Base-by-base conservation (phyloP, 2,888 invertebrate species). In the Mesoligia furuncula region DNA sequence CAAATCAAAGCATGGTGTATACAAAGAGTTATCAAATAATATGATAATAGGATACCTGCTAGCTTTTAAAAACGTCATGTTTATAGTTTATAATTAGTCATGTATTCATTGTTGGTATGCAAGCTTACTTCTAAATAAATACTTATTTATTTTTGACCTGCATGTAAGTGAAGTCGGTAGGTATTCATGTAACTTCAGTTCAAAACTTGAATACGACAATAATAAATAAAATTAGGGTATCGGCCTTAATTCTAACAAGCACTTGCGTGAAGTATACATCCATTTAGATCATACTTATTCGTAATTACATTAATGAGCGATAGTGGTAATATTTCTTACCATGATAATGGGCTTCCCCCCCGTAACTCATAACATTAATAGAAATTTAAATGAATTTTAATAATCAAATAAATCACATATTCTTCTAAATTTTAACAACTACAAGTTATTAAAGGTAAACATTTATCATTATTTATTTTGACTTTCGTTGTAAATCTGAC, bases 391-490 rank as follows among this genome's bases (percentile, higher is more conserved):
- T 66, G 48, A 1, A 36, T 36, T 36, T 5, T 36, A 36, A 36
- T 36, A 36, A 36, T 61, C 51, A 45, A 67, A 9, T 54, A 2
- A 20, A 61, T 24, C 51, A 81, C 81, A 70, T 80, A 45, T 13
- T 80, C 51, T 24, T 59, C 2, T 1, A 75, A 11, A 75, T 45
- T 39, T 2, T 69, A 65, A n/a, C 9, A 67, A 27, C 8, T 80
- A 57, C 27, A 57, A 66, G 15, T 24, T 39, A 66, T 2, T 1
- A 62, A 39, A 71, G 0, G 67, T 78, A 78, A 74, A 82, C 78
- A 82, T n/a, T n/a, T n/a, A n/a, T n/a, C n/a, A n/a, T 78, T 48
- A 73, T 73, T 71, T 81, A 82, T 81, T 82, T 78, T 83, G 70
- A 73, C 57, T 82, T 73, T 73, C 51, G 57, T 74, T 81, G 54